These are phyloP conservation scores for Dorcus parallelipipedus DNA, from an alignment of 2,888 invertebrate genomes.

Conservation along the genomic window DNA sequence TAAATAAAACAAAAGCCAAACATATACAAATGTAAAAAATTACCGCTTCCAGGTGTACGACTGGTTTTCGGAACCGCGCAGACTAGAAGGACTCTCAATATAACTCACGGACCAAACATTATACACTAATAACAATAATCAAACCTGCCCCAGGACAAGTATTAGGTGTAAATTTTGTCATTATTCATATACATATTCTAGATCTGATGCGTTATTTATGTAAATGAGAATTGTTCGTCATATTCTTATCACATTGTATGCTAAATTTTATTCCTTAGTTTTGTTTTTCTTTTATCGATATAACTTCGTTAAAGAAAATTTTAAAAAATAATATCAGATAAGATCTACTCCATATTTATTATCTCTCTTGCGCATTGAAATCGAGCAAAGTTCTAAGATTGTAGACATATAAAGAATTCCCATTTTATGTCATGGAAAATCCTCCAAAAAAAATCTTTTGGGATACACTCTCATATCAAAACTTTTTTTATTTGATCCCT, in stretches of 20 bases:
- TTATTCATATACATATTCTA: conserved; percentile 21
- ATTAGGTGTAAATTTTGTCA: conserved; percentile 23
- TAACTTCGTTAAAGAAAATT: too few species aligned
- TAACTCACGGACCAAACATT: conserved; percentile 11
- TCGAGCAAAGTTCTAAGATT: too few species aligned
- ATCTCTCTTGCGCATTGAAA: too few species aligned
- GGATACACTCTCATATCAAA: too few species aligned
- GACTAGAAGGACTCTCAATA: conserved; percentile 11
- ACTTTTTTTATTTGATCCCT: too few species aligned
- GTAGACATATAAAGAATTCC: too few species aligned
- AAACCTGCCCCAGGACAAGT: conserved; percentile 2
- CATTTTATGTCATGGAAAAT: too few species aligned
- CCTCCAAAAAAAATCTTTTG: too few species aligned
- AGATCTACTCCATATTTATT: too few species aligned
- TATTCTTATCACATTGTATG: conserved; percentile 1
- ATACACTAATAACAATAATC: conserved; percentile 18
- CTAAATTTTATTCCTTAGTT: conserved; percentile 1
- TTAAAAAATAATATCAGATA: too few species aligned
- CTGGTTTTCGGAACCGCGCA: conserved; percentile 16
- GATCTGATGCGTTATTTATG: conserved; percentile 1
- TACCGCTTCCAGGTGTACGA: conserved; percentile 7
- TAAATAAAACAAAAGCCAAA: conserved; percentile 2
- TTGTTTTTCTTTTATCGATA: too few species aligned
- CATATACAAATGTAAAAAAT: conserved; percentile 2
- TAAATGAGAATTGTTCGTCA: conserved; percentile 2